Evolutionary conservation across 2,888 invertebrate species (phyloP).

Genomic region (Xanthia icteritia): DNA sequence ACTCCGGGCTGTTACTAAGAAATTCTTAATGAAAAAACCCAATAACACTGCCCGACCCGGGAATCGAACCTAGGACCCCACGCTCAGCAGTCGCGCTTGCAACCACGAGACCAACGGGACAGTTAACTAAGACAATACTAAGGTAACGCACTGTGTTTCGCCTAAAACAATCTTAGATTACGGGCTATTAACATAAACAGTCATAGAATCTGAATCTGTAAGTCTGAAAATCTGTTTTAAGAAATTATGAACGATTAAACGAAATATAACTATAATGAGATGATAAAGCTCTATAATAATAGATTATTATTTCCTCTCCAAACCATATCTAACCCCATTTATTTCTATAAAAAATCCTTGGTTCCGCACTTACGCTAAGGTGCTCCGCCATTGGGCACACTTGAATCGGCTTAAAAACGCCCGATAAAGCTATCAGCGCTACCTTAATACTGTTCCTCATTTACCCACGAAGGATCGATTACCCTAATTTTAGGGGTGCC

Average conservation of each 20-base stretch:
- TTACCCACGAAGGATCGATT: slow-evolving; percentile 79
- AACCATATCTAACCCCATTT: slow-evolving; percentile 35
- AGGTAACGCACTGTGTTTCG: not conserved
- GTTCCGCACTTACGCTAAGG: slow-evolving; percentile 49
- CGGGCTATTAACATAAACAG: too few relatives aligned
- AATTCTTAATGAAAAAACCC: too few relatives aligned
- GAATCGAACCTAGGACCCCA: too few relatives aligned
- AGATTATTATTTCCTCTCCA: slow-evolving; percentile 37
- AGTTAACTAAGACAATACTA: too few relatives aligned
- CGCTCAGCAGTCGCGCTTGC: too few relatives aligned
- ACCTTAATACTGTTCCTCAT: slow-evolving; percentile 78
- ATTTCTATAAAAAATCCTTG: slow-evolving; percentile 33
- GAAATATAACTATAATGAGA: not conserved
- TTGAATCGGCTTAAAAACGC: slow-evolving; percentile 71
- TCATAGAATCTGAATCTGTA: too few relatives aligned
- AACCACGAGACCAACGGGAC: too few relatives aligned
- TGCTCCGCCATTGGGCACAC: slow-evolving; percentile 64
- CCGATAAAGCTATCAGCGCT: slow-evolving; percentile 78
- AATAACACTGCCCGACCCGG: too few relatives aligned
- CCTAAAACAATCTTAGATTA: too few relatives aligned
- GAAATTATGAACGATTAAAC: not conserved
- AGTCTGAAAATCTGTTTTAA: not conserved
- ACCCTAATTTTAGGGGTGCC: slow-evolving; percentile 77
- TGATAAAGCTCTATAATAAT: slow-evolving; percentile 20
- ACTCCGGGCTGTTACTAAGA: too few relatives aligned